phyloP scores from a whole-genome alignment of 2,113 vertebrate genomes.

The Ammodytes dubius region DNA sequence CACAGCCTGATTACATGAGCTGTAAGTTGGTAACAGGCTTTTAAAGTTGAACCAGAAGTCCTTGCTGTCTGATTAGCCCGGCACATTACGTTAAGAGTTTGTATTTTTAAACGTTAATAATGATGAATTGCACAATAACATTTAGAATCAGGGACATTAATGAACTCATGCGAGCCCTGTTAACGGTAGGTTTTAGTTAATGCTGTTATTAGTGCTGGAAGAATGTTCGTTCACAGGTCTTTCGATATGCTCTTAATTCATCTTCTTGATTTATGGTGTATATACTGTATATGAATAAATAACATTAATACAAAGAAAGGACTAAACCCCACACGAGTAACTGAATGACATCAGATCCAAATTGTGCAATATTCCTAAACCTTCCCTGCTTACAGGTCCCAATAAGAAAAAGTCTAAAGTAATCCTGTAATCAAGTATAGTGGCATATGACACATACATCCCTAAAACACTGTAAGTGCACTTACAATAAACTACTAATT shows the following conservation, averaged over 20 bases:
- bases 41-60: slow-evolving; percentile 1
- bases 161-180: slow-evolving; percentile 9
- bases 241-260: background rate
- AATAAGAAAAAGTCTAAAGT: background rate
- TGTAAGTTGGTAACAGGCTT: slow-evolving; percentile 6
- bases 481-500: background rate
- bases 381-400: slow-evolving; percentile 6
- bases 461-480: background rate
- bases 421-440: slow-evolving; percentile 22
- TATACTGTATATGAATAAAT: slow-evolving; percentile 4
- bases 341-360: slow-evolving; percentile 49
- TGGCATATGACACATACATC: slow-evolving; percentile 15
- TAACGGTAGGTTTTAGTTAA: background rate
- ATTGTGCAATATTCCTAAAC: slow-evolving; percentile 16
- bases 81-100: background rate
- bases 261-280: slow-evolving; percentile 20
- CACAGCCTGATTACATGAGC: slow-evolving; percentile 48
- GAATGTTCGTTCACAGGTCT: slow-evolving; percentile 1
- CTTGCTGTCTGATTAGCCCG: slow-evolving; percentile 46
- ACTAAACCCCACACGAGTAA: slow-evolving; percentile 30
- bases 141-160: background rate
- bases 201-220: slow-evolving; percentile 23
- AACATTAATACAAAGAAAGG: slow-evolving; percentile 46
- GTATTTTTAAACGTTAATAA: slow-evolving; percentile 15
- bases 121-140: slow-evolving; percentile 16